Evolutionary conservation across 2,888 invertebrate genomes (phyloP).

Genomic region (Drosophila seclusa): DNA sequence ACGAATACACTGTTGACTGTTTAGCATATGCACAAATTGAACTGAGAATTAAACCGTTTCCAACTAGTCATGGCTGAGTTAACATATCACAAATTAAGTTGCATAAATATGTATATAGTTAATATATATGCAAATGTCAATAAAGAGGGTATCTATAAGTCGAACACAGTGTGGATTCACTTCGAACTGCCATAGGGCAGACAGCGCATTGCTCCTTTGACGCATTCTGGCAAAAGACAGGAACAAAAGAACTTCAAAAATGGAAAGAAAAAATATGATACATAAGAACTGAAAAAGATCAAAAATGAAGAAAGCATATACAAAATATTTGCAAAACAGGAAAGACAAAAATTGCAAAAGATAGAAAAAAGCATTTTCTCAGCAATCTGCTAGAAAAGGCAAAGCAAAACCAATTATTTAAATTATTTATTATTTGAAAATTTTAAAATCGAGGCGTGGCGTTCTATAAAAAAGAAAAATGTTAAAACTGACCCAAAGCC

Average conservation of each 20-base stretch:
- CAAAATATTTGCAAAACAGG: background rate
- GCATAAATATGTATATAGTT: background rate
- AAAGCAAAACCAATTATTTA: background rate
- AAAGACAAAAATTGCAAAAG: background rate
- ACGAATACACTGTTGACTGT: background rate
- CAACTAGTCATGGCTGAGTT: background rate
- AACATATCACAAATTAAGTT: background rate
- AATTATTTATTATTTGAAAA: no score
- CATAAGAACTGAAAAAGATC: constrained; percentile 12
- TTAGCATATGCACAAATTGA: background rate
- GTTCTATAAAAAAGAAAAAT: background rate
- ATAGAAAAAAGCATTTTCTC: background rate
- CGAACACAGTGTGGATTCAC: background rate
- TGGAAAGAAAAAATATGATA: background rate
- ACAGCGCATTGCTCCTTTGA: constrained; percentile 26
- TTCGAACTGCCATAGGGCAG: constrained; percentile 6
- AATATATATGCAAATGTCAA: background rate
- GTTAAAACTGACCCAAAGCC: background rate
- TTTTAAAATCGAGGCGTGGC: background rate
- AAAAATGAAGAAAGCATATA: background rate
- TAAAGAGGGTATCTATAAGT: constrained; percentile 26
- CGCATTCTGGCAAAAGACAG: constrained; percentile 18
- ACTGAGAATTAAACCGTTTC: background rate
- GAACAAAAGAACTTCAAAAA: constrained; percentile 1
- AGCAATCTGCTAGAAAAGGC: background rate